phyloP scores from a whole-genome alignment of 2,113 vertebrate species.

The Naja naja region DNA sequence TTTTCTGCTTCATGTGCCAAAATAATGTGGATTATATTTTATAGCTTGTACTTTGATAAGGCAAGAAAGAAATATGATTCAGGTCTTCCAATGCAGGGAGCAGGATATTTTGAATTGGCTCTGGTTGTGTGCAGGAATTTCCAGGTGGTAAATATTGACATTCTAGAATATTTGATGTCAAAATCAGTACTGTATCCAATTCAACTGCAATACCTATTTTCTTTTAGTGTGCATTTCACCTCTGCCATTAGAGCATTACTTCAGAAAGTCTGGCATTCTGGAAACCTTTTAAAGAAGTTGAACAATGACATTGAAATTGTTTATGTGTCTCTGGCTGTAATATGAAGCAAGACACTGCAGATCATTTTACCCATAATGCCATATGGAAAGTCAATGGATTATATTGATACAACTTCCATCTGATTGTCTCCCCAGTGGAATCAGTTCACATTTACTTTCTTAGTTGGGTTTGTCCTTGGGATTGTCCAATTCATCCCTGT shows the following conservation, averaged over 20 bases:
- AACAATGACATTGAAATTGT: background rate
- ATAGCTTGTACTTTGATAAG: background rate
- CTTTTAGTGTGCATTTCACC: background rate
- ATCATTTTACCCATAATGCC: background rate
- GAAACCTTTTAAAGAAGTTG: background rate
- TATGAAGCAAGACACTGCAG: background rate
- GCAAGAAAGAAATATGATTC: background rate
- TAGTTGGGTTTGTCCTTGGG: background rate
- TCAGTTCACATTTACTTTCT: background rate
- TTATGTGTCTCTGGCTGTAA: background rate
- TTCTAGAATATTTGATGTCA: background rate
- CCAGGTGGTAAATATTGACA: background rate
- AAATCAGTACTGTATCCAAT: background rate
- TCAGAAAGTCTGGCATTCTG: background rate
- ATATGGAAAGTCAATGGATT: background rate
- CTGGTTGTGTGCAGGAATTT: background rate
- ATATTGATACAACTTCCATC: background rate
- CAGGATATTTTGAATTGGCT: background rate
- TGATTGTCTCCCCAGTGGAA: background rate
- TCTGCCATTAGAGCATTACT: background rate
- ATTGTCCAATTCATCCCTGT: background rate
- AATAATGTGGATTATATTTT: background rate
- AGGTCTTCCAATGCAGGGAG: background rate
- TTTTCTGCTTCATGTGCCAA: background rate
- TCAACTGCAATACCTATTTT: background rate